Evolutionary conservation across 2,888 invertebrate species (phyloP).

Genomic region (Torymus tubicola): DNA sequence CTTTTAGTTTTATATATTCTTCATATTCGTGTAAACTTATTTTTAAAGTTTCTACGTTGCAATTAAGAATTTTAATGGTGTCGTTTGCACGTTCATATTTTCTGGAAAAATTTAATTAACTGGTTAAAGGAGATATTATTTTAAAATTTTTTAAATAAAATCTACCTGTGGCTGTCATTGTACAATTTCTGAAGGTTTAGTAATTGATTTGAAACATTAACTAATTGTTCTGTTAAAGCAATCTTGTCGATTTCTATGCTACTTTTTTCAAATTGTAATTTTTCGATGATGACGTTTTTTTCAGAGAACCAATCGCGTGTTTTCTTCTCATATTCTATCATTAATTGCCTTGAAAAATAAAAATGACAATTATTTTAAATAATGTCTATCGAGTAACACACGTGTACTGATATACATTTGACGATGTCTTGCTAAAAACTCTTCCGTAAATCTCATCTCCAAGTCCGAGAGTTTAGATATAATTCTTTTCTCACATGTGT

Average conservation of each 20-base stretch:
- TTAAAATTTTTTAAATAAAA: neutral
- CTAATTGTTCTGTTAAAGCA: neutral
- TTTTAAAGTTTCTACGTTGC: conserved; percentile 52
- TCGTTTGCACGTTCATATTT: conserved; percentile 54
- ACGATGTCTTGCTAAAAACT: conserved; percentile 7
- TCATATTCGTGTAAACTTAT: conserved; percentile 47
- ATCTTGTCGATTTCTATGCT: neutral
- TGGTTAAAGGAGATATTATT: neutral
- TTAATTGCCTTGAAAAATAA: conserved; percentile 24
- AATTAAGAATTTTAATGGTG: conserved; percentile 45
- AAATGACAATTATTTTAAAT: neutral
- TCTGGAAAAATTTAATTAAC: conserved; percentile 23
- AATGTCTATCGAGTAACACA: too few relatives aligned
- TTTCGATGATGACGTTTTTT: conserved; percentile 24
- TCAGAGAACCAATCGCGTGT: conserved; percentile 38
- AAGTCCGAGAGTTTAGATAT: neutral
- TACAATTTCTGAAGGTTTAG: conserved; percentile 5
- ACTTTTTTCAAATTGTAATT: neutral
- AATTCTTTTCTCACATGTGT: conserved; percentile 1
- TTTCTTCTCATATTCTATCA: conserved; percentile 48
- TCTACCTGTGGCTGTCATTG: conserved; percentile 6
- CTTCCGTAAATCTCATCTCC: conserved; percentile 16
- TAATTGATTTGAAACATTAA: neutral
- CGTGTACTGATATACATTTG: conserved; percentile 28
- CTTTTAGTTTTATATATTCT: conserved; percentile 49